Evolutionary conservation across 2,888 invertebrate species (phyloP).

Genomic region (Cantharis lateralis): DNA sequence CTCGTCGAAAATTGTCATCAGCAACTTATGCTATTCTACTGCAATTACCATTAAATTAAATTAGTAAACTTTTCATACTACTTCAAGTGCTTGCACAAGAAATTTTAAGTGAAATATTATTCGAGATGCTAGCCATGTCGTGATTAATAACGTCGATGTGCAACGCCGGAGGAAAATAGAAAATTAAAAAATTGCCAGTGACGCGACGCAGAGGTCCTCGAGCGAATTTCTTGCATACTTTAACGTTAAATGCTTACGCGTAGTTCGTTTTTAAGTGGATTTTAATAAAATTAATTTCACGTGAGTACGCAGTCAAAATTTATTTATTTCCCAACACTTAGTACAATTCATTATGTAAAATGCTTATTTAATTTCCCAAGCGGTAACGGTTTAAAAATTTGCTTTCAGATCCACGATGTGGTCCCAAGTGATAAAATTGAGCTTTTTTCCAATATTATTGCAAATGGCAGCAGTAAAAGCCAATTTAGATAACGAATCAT

Average conservation of each 20-base stretch:
- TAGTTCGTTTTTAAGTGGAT: background rate
- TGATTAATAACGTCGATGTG: background rate
- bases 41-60: constrained; percentile 2
- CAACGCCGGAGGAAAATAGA: background rate
- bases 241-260: background rate
- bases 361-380: no score
- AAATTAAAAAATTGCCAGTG: background rate
- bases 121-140: background rate
- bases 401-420: background rate
- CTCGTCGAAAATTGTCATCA: background rate
- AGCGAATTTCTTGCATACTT: background rate
- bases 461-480: background rate
- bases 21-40: background rate
- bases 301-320: background rate
- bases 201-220: background rate
- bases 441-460: background rate
- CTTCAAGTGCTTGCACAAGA: background rate
- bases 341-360: background rate
- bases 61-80: background rate
- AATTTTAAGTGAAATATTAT: background rate
- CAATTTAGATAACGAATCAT: constrained; percentile 1
- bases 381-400: background rate
- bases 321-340: background rate
- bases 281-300: background rate
- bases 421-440: background rate